Evolutionary conservation across 2,888 invertebrate species (phyloP), one percentile per base, ranked within the genome.

Genomic region (Eupsilia transversa): DNA sequence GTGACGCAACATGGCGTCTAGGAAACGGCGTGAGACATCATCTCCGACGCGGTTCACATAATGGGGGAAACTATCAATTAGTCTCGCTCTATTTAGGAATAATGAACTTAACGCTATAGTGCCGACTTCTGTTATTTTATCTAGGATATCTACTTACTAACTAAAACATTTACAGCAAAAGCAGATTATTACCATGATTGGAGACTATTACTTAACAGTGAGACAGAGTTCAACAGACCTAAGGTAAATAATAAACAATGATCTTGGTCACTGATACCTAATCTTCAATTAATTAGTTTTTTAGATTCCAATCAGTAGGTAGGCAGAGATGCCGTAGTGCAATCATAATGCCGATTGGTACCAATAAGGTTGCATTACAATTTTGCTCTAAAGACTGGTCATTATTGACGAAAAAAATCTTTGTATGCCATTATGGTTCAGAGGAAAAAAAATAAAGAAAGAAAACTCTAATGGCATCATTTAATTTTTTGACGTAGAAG

Each of bases 1-100:
- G 65, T 86, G 85, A 86, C 82, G 84, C 78, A 82, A 76, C 12
- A 2, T 27, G 43, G 56, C 65, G 78, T 78, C 74, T 82, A 73
- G 68, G 82, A 84, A 86, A 77, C 75, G 41, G 46, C 59, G 67
- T 69, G 76, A 80, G 65, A 79, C 63, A 73, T 68, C 35, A 71
- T 54, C 56, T 56, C 5, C 20, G 64, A 74, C 66, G 72, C 43
- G 61, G 46, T 71, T 57, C 77, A 75, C 72, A 68, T 77, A 73
- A 82, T 74, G 59, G 49, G 67, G 76, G 74, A 83, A 85, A 72
- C 60, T 83, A 63, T 65, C 60, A 66, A 76, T 85, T 68, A 80
- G 56, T 41, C 27, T 54, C 57, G 60, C 17, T 64, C 57, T 79
- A 74, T 84, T 80, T 69, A 30, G 14, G 30, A 59, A 20, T 65